Evolutionary conservation across 2,797 vertebrate species (phyloP).

Genomic region (Poeciliopsis presidionis): DNA sequence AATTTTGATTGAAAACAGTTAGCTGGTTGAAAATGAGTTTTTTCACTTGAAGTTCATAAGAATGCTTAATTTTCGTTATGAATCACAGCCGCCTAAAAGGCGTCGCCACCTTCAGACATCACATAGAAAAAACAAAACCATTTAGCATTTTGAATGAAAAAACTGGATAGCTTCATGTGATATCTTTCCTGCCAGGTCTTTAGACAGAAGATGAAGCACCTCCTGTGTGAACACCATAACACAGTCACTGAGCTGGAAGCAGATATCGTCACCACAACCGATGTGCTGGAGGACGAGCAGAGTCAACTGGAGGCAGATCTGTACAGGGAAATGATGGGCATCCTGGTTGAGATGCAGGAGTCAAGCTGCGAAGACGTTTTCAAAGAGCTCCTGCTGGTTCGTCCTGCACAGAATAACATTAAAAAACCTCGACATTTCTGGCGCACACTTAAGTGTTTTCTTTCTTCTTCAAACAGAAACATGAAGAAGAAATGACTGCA

Average conservation of each 20-base stretch:
- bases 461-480: slow-evolving; percentile 80
- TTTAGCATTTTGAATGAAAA: neutral
- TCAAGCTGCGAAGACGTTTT: slow-evolving; percentile 78
- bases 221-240: slow-evolving; percentile 93
- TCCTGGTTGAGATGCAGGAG: slow-evolving; percentile 81
- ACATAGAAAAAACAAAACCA: neutral
- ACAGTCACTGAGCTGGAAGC: slow-evolving; percentile 85
- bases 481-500: slow-evolving; percentile 81
- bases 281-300: slow-evolving; percentile 82
- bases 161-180: neutral
- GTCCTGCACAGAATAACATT: slow-evolving; percentile 28
- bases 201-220: slow-evolving; percentile 95
- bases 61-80: neutral
- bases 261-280: slow-evolving; percentile 71
- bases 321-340: slow-evolving; percentile 66
- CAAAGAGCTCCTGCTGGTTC: slow-evolving; percentile 86
- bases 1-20: neutral
- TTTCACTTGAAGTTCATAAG: neutral
- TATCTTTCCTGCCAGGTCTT: slow-evolving; percentile 82
- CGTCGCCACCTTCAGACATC: neutral
- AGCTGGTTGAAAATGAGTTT: neutral
- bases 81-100: neutral
- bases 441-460: neutral
- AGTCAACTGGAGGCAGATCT: slow-evolving; percentile 77
- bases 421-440: neutral